These are phyloP conservation scores for Megastigmus dorsalis DNA, from an alignment of 2,888 invertebrate genomes.

Conservation along the genomic window DNA sequence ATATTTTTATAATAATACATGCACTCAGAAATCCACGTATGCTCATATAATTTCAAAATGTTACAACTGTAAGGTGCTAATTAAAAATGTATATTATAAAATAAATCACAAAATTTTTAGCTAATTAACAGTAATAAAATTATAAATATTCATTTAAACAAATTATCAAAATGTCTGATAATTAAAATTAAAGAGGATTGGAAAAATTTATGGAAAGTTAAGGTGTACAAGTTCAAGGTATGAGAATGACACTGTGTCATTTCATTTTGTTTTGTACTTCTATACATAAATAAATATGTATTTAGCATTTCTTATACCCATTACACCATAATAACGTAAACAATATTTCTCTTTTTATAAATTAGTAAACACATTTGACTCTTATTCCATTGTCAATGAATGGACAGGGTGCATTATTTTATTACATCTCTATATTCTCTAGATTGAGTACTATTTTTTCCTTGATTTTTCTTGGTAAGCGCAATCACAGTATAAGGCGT, in stretches of 20 bases:
- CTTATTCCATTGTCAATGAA: slow-evolving; percentile 62
- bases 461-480: slow-evolving; percentile 65
- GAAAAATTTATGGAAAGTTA: slow-evolving; percentile 16
- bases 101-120: slow-evolving; percentile 44
- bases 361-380: slow-evolving; percentile 61
- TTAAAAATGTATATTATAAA: slow-evolving; percentile 33
- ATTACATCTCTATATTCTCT: slow-evolving; percentile 59
- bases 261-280: slow-evolving; percentile 51
- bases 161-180: slow-evolving; percentile 27
- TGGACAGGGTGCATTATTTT: slow-evolving; percentile 65
- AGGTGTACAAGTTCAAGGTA: slow-evolving; percentile 18
- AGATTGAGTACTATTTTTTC: slow-evolving; percentile 64
- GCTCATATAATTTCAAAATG: neutral
- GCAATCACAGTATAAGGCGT: slow-evolving; percentile 71
- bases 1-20: too few relatives aligned
- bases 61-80: slow-evolving; percentile 20
- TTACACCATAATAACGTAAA: slow-evolving; percentile 72
- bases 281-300: slow-evolving; percentile 69
- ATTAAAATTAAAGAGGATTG: slow-evolving; percentile 19
- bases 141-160: slow-evolving; percentile 35
- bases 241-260: neutral
- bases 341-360: slow-evolving; percentile 64
- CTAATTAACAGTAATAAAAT: slow-evolving; percentile 41
- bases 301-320: slow-evolving; percentile 69
- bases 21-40: too few relatives aligned